Evolutionary conservation across 2,888 invertebrate genomes (phyloP), one percentile per base, ranked within the genome.

Genomic region (Apoda limacodes): DNA sequence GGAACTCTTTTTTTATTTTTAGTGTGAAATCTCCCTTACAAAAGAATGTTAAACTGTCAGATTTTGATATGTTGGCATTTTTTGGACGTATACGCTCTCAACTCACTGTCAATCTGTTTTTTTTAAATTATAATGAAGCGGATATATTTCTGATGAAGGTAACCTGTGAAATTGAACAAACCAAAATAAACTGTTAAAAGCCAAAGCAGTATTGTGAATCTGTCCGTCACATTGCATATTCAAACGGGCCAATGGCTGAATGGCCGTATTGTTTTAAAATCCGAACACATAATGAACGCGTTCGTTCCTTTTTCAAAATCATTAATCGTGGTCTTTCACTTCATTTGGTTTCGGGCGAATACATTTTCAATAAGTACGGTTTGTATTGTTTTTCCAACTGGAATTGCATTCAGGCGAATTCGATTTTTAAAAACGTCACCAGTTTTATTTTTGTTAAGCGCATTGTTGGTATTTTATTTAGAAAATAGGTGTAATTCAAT

Each of bases 301-400:
- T 56, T 55, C 55, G 55, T 65, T 59, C 50, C 50, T 65, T 64
- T 64, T 61, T 55, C 44, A 48, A 55, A 69, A 67, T 70, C 69
- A 64, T 70, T 72, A 70, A 75, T 76, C 68, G 72, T 60, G 59
- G 55, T 70, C 64, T 74, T 72, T 71, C 76, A 70, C 72, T 72
- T 72, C 74, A 75, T 76, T 72, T 67, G 68, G 46, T 63, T 65
- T 57, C 55, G 39, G 37, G 32, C 39, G 55, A 63, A 63, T 49
- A 52, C 50, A 40, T 34, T 48, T 46, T 48, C 42, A 37, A 44
- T 48, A 46, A 38, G n/a, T 51, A 45, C 40, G 40, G 55, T 56
- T 50, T 49, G 50, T 47, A 50, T 55, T 56, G 55, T 48, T 43
- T 34, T 52, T 30, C 56, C 49, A 56, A 59, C 51, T 59, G 55